phyloP scores from a whole-genome alignment of 2,113 vertebrate genomes.

The Caranx melampygus region DNA sequence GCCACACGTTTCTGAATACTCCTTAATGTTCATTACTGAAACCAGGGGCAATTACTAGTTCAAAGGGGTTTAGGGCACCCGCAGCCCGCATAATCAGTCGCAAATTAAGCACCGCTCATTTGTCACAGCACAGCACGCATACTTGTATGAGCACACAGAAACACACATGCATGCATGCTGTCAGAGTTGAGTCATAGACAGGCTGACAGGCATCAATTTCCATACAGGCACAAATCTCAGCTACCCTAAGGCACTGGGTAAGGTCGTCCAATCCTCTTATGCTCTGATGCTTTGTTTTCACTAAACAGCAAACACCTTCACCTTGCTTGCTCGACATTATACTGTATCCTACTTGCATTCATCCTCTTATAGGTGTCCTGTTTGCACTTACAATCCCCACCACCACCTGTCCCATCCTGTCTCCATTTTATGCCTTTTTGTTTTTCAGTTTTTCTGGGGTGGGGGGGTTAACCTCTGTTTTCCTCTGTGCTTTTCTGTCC shows the following conservation, averaged over 20 bases:
- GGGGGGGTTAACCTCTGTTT: conserved; percentile 12
- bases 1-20: conserved; percentile 94
- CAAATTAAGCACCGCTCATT: conserved; percentile 98
- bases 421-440: conserved; percentile 38
- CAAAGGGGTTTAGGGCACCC: conserved; percentile 99
- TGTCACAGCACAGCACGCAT: conserved; percentile 94
- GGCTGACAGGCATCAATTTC: conserved; percentile 93
- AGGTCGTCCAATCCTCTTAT: conserved; percentile 86
- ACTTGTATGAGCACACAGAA: conserved; percentile 54
- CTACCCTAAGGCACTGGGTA: conserved; percentile 87
- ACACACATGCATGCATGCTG: conserved; percentile 80
- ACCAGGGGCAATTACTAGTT: conserved; percentile 99
- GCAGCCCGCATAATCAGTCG: conserved; percentile 97
- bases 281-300: conserved; percentile 84
- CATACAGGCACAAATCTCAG: conserved; percentile 91
- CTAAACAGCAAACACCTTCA: conserved; percentile 75
- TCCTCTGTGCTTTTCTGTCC: conserved; percentile 37
- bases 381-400: conserved; percentile 71
- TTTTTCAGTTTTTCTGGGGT: conserved; percentile 35
- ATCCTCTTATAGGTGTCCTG: conserved; percentile 79
- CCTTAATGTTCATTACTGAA: conserved; percentile 99
- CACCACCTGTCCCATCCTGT: conserved; percentile 58
- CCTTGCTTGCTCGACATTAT: conserved; percentile 61
- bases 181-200: conserved; percentile 92
- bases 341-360: conserved; percentile 53